These are phyloP conservation scores for Cabera pusaria DNA, from an alignment of 2,888 invertebrate species.

Conservation along the genomic window DNA sequence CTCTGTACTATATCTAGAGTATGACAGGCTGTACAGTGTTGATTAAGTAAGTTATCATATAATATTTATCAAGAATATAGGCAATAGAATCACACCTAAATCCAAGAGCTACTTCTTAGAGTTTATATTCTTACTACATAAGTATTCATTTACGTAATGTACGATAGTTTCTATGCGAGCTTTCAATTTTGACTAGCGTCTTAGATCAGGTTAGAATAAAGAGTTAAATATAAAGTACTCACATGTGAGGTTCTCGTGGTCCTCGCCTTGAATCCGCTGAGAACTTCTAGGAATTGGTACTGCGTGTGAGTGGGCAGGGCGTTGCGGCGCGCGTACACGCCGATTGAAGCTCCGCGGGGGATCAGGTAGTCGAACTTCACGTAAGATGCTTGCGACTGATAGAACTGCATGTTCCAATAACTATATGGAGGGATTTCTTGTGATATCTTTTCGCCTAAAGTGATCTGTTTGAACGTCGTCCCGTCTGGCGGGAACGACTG, in stretches of 20 bases:
- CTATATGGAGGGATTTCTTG: slow-evolving; percentile 96
- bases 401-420: slow-evolving; percentile 99
- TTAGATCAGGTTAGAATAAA: no score
- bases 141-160: no score
- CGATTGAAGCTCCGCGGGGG: slow-evolving; percentile 95
- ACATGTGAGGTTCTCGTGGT: slow-evolving; percentile 93
- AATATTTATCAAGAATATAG: no score
- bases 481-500: slow-evolving; percentile 96
- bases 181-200: no score
- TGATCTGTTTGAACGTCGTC: slow-evolving; percentile 95
- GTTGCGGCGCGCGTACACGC: slow-evolving; percentile 96
- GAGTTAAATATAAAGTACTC: slow-evolving; percentile 70
- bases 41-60: no score
- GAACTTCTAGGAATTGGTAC: slow-evolving; percentile 97
- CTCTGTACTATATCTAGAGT: no score
- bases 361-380: slow-evolving; percentile 97
- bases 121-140: no score
- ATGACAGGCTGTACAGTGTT: no score
- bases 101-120: no score
- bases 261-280: slow-evolving; percentile 94
- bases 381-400: slow-evolving; percentile 96
- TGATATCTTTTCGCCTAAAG: slow-evolving; percentile 92
- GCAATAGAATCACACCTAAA: no score
- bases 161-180: no score
- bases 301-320: slow-evolving; percentile 98